Evolutionary conservation across 37 sponge, comb jelly and placozoan genomes (phyloP).

Genomic region (Amphimedon queenslandica): DNA sequence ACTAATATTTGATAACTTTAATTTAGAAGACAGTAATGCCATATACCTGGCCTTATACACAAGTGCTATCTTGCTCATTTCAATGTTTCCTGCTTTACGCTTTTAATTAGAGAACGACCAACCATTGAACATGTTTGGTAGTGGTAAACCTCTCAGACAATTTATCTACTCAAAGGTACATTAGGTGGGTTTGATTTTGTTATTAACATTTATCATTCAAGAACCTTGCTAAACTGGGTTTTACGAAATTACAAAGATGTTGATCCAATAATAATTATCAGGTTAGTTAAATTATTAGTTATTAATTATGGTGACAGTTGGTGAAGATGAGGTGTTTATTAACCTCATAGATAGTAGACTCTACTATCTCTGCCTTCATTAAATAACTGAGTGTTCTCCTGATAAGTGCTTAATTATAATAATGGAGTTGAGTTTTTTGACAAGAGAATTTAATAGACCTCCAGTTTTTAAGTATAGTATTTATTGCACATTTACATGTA

Average conservation of each 20-base stretch:
- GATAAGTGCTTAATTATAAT: too few species aligned
- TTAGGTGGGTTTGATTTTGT: neutral
- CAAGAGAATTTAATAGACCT: too few species aligned
- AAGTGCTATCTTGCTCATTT: constrained; percentile 77
- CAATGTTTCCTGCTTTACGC: neutral
- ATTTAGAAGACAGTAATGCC: constrained; percentile 89
- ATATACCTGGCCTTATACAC: constrained; percentile 94
- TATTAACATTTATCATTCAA: constrained; percentile 6
- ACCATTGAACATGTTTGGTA: constrained; percentile 71
- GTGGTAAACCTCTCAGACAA: constrained; percentile 71
- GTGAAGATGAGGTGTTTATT: constrained; percentile 85
- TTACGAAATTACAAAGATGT: constrained; percentile 69
- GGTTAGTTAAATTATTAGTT: constrained; percentile 36
- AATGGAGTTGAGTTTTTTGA: too few species aligned
- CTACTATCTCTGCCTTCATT: too few species aligned
- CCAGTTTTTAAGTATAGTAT: too few species aligned
- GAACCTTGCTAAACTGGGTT: constrained; percentile 84
- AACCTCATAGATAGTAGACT: too few species aligned
- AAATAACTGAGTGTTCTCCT: too few species aligned
- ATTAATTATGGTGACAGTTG: constrained; percentile 46
- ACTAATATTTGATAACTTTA: constrained; percentile 93
- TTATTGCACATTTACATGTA: too few species aligned
- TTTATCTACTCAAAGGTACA: constrained; percentile 60
- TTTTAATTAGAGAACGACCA: constrained; percentile 51
- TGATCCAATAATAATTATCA: constrained; percentile 86